Conservation (phyloP, 2,113 vertebrate genomes). For the Cochlearius cochlearius region DNA sequence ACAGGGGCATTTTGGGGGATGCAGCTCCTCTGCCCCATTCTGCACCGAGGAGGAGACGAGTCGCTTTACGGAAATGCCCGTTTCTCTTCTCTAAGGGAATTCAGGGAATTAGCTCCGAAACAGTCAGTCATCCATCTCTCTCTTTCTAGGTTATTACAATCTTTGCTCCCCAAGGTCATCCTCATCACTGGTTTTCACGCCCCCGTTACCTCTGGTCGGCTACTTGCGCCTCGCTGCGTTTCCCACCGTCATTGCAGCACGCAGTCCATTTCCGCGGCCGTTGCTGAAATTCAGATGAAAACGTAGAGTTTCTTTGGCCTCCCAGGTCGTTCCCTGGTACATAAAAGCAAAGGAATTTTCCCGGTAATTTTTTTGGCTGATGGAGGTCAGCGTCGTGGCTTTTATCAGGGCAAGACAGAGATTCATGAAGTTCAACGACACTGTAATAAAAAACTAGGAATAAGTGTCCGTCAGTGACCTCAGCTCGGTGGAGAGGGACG, state of each 20-base stretch:
- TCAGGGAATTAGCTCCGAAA: background rate
- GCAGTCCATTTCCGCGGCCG: rapidly evolving
- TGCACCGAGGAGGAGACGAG: background rate
- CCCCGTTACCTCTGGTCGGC: background rate
- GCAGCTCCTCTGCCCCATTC: background rate
- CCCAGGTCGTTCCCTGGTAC: background rate
- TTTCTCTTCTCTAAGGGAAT: background rate
- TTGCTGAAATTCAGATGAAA: background rate
- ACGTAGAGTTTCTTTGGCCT: background rate
- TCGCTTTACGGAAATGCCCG: rapidly evolving
- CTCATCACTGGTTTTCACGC: background rate
- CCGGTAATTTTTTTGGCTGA: background rate
- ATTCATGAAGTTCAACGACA: background rate
- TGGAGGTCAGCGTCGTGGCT: background rate
- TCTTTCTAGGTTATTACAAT: background rate
- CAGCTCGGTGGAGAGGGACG: background rate
- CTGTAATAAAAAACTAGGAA: background rate
- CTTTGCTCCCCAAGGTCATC: background rate
- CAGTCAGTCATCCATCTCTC: background rate
- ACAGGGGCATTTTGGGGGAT: background rate
- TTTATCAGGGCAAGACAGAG: background rate
- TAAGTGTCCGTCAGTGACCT: background rate
- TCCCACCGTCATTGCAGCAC: background rate
- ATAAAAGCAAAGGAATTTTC: background rate
- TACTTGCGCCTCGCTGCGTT: background rate